A percentile compares a stretch with the other conserved stretches of the same genome.
Conservation (phyloP, 2,888 invertebrate species). For the Osmoderma eremita region DNA sequence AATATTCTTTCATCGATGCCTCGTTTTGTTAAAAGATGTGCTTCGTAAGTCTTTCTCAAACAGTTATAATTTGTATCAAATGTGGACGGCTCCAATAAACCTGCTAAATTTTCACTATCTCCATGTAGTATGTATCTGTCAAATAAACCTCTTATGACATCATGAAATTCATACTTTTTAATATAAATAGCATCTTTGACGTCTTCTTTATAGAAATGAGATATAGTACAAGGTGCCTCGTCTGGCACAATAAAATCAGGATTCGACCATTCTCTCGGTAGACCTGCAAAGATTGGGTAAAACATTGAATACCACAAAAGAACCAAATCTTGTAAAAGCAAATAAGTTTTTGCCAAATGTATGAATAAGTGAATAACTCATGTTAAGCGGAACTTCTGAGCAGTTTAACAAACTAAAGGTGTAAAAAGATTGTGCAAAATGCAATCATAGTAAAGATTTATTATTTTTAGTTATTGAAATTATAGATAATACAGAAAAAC, state of each 20-base stretch:
- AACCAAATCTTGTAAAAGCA: constrained; percentile 5
- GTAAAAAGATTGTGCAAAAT: too few relatives aligned
- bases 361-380: too few relatives aligned
- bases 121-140: constrained; percentile 81
- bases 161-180: constrained; percentile 88
- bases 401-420: too few relatives aligned
- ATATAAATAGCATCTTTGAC: constrained; percentile 90
- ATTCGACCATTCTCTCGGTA: constrained; percentile 76
- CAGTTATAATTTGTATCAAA: constrained; percentile 89
- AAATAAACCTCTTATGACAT: constrained; percentile 80
- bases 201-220: constrained; percentile 84
- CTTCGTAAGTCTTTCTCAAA: constrained; percentile 88
- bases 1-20: constrained; percentile 98
- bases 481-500: too few relatives aligned
- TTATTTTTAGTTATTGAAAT: too few relatives aligned
- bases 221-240: constrained; percentile 84
- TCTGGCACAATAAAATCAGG: constrained; percentile 69
- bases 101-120: constrained; percentile 74
- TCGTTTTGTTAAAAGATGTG: constrained; percentile 88
- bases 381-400: too few relatives aligned
- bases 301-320: not conserved
- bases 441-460: too few relatives aligned
- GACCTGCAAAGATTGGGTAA: constrained; percentile 66
- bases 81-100: constrained; percentile 79
- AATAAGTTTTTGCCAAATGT: too few relatives aligned